These are phyloP conservation scores for Galagoides demidoff DNA, from an alignment of 2,797 vertebrate genomes.

Conservation along the genomic window DNA sequence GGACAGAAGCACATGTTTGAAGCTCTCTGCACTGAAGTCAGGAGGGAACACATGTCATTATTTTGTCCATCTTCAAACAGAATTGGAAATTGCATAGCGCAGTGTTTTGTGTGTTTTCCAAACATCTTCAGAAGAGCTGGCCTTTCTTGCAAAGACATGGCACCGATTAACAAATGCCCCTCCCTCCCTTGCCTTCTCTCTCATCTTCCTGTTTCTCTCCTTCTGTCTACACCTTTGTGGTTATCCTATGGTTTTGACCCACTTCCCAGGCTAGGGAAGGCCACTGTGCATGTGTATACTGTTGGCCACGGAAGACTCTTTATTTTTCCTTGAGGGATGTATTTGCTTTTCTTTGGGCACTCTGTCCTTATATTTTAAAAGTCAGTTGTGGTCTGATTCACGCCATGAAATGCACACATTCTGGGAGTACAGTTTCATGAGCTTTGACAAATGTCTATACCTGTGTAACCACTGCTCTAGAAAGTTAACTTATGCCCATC, in stretches of 20 bases:
- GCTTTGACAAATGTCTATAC: not conserved
- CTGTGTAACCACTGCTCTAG: not conserved
- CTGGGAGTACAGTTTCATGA: not conserved
- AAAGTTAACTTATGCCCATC: not conserved
- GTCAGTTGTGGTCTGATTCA: not conserved
- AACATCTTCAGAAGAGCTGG: not conserved
- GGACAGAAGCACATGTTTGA: constrained; percentile 65
- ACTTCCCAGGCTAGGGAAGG: not conserved
- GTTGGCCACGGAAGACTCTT: not conserved
- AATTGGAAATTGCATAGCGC: constrained; percentile 44
- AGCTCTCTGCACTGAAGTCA: constrained; percentile 49
- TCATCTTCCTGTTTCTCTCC: not conserved
- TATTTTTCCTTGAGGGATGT: not conserved
- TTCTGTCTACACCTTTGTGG: not conserved
- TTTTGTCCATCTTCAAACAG: constrained; percentile 58
- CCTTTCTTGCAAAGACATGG: not conserved
- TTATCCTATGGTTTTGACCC: not conserved
- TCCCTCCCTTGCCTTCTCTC: not conserved
- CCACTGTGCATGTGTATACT: not conserved
- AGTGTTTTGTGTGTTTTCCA: constrained; percentile 32
- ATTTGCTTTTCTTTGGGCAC: not conserved
- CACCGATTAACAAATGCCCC: not conserved
- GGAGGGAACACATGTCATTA: constrained; percentile 9
- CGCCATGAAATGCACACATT: not conserved
- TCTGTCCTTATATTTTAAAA: not conserved